Evolutionary conservation across 2,888 invertebrate genomes (phyloP).

Genomic region (Megastigmus dorsalis): DNA sequence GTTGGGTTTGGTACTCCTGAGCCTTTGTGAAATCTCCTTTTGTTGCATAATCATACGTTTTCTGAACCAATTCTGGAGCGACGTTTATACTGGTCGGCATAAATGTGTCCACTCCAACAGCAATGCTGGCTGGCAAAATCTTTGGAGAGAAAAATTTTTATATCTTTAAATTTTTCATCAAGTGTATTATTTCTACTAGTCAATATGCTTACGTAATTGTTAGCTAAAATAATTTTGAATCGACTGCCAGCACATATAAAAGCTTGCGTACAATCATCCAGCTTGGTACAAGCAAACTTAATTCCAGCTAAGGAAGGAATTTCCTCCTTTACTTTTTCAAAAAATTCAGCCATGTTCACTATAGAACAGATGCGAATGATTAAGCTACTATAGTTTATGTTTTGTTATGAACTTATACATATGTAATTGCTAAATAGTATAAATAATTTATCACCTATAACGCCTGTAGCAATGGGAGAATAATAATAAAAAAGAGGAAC

Average conservation of each 20-base stretch:
- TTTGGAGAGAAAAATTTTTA: not conserved
- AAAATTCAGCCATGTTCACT: slow-evolving; percentile 85
- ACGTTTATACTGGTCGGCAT: slow-evolving; percentile 36
- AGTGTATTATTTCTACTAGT: not conserved
- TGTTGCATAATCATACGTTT: not conserved
- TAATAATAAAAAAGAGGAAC: slow-evolving; percentile 90
- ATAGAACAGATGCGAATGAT: slow-evolving; percentile 60
- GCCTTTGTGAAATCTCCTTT: not conserved
- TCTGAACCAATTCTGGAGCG: slow-evolving; percentile 12
- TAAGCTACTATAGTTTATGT: not conserved
- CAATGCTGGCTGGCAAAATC: slow-evolving; percentile 21
- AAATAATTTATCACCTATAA: not conserved
- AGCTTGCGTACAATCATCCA: slow-evolving; percentile 81
- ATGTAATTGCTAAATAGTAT: too few relatives aligned
- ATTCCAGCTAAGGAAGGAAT: slow-evolving; percentile 87
- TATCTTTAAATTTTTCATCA: not conserved
- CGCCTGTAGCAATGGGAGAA: slow-evolving; percentile 15
- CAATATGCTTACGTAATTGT: slow-evolving; percentile 9
- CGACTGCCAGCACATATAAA: slow-evolving; percentile 67
- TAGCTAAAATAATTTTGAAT: slow-evolving; percentile 20
- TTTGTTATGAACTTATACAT: not conserved
- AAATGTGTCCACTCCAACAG: slow-evolving; percentile 13
- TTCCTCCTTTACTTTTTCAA: slow-evolving; percentile 78
- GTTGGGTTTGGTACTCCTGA: not conserved
- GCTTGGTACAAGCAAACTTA: slow-evolving; percentile 85